Base-by-base conservation (phyloP, 2,888 invertebrate species). In the Dryadula phaetusa region DNA sequence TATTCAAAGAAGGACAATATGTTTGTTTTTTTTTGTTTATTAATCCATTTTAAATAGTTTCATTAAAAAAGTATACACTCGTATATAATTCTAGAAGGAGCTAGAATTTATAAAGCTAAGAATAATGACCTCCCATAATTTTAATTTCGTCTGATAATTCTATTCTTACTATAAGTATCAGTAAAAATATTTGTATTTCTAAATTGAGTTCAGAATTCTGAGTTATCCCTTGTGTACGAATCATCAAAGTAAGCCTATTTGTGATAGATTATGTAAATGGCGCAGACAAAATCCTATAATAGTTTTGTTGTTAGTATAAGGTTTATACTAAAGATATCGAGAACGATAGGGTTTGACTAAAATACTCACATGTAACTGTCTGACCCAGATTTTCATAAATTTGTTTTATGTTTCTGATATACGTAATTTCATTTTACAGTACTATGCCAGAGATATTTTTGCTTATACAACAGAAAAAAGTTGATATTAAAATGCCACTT, bases 201-300 rank as follows among this genome's bases (percentile, higher is more conserved):
- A 18, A 60, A 18, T 44, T 60, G 18, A 44, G 14, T 18, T 18
- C 28, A 60, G 12, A 18, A 14, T 60, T 60, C 37, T 40, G 25
- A 44, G 28, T 47, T 32, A 22, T 67, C 62, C 40, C 58, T 16
- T 14, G 62, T 44, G 28, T 47, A 40, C 20, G 52, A 70, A 60
- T 37, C 47, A 64, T 40, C 32, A 42, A 49, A 64, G 49, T 64
- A 70, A 70, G 61, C 47, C 49, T 64, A 32, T 61, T 70, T 64
- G 42, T 60, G 34, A 67, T 67, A 70, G 66, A 67, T 70, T 70
- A 70, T 70, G 69, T 64, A 67, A 70, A 70, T 67, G 66, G 69
- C 34, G 58, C 40, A 67, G 69, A 67, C 63, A 37, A 62, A 67
- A 70, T 67, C 66, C 61, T 42, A 61, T 61, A 67, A 67, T 67